Evolutionary conservation across 2,888 invertebrate species (phyloP).

Genomic region (Beris chalybata): DNA sequence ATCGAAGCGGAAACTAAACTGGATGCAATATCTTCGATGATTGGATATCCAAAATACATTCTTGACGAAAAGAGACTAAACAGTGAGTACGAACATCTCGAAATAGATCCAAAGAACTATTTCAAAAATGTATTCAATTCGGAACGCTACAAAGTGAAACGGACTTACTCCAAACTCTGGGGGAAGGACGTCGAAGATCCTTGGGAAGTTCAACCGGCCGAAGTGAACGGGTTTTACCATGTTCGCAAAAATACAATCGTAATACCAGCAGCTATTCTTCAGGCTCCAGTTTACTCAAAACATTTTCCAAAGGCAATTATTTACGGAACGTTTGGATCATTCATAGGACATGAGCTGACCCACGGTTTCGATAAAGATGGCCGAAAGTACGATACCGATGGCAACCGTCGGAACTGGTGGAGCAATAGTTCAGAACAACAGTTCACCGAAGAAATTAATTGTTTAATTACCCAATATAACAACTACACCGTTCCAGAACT

Average conservation of each 20-base stretch:
- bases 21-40: conserved; percentile 88
- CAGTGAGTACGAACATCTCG: conserved; percentile 75
- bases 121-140: conserved; percentile 80
- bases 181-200: conserved; percentile 77
- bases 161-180: conserved; percentile 72
- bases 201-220: conserved; percentile 83
- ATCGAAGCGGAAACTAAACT: conserved; percentile 82
- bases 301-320: conserved; percentile 66
- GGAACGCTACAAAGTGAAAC: conserved; percentile 53
- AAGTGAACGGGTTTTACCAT: conserved; percentile 90
- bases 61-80: conserved; percentile 75
- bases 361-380: conserved; percentile 43
- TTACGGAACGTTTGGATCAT: conserved; percentile 43
- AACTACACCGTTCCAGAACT: conserved; percentile 57
- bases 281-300: conserved; percentile 86
- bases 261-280: conserved; percentile 90
- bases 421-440: conserved; percentile 36
- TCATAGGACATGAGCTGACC: conserved; percentile 43
- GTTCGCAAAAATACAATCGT: conserved; percentile 90
- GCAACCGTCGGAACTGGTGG: conserved; percentile 42
- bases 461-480: conserved; percentile 42
- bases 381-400: conserved; percentile 52
- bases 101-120: conserved; percentile 69
- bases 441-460: conserved; percentile 39
- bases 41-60: conserved; percentile 91